These are phyloP conservation scores for Cranoglanis bouderius DNA, from an alignment of 2,113 vertebrate species.

Conservation along the genomic window DNA sequence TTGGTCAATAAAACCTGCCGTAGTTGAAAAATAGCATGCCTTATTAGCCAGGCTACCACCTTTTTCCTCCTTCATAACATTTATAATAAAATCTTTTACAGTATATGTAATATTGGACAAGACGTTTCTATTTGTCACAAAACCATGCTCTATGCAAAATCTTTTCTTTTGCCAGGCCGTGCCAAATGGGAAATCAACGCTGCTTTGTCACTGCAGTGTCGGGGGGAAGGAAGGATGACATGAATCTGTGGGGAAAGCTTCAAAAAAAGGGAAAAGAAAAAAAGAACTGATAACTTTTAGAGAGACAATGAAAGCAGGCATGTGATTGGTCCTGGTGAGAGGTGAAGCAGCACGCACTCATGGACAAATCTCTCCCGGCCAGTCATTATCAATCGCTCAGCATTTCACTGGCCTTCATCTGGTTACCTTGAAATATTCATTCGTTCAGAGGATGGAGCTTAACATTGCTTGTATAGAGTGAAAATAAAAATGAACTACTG, in stretches of 20 bases:
- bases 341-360: slow-evolving; percentile 23
- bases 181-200: slow-evolving; percentile 34
- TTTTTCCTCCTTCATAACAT: slow-evolving; percentile 6
- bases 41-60: background rate
- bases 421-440: slow-evolving; percentile 30
- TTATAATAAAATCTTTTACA: slow-evolving; percentile 1
- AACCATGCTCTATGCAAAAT: background rate
- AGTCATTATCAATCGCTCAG: slow-evolving; percentile 38
- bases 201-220: slow-evolving; percentile 33
- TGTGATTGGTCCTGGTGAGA: slow-evolving; percentile 35
- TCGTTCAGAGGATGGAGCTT: slow-evolving; percentile 19
- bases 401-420: slow-evolving; percentile 40
- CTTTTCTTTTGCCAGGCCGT: slow-evolving; percentile 32
- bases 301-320: slow-evolving; percentile 32
- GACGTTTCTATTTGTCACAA: slow-evolving; percentile 7
- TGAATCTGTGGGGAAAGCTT: slow-evolving; percentile 22
- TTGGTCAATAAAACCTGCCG: slow-evolving; percentile 18
- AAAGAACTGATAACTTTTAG: slow-evolving; percentile 34
- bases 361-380: slow-evolving; percentile 50
- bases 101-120: slow-evolving; percentile 5
- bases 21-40: background rate
- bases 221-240: slow-evolving; percentile 20
- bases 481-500: slow-evolving; percentile 23
- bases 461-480: slow-evolving; percentile 15
- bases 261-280: background rate